A percentile compares a stretch with the other conserved stretches of the same genome.
These are phyloP conservation scores for Plagiodera versicolora DNA, from an alignment of 2,888 invertebrate genomes.

Conservation along the genomic window DNA sequence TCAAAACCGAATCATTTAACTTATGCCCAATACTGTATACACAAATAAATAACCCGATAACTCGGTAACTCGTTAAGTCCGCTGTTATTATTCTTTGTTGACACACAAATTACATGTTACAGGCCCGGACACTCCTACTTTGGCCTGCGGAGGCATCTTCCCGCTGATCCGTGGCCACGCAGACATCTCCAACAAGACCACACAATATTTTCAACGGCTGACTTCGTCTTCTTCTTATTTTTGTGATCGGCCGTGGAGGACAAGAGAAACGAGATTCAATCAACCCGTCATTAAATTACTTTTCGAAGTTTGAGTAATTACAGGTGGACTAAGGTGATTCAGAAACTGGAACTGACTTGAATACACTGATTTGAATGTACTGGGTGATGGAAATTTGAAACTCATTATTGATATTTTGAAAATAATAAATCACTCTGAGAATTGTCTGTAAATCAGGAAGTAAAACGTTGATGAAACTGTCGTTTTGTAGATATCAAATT, in stretches of 20 bases:
- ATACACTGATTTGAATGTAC: too few species aligned
- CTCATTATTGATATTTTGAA: too few species aligned
- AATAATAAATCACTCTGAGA: too few species aligned
- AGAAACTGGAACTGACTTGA: background rate
- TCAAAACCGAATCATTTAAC: background rate
- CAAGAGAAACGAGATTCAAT: slow-evolving; percentile 9
- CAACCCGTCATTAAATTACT: slow-evolving; percentile 4
- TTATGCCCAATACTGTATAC: slow-evolving; percentile 21
- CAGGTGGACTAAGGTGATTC: background rate
- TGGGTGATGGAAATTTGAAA: too few species aligned
- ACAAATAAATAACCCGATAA: slow-evolving; percentile 53
- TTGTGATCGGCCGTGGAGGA: slow-evolving; percentile 21
- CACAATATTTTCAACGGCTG: slow-evolving; percentile 27
- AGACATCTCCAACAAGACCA: slow-evolving; percentile 29
- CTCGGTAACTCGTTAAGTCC: slow-evolving; percentile 52
- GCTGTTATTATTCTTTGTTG: slow-evolving; percentile 55
- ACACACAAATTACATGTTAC: slow-evolving; percentile 55
- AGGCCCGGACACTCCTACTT: slow-evolving; percentile 43
- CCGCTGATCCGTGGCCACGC: slow-evolving; percentile 26
- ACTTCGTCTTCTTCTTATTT: background rate
- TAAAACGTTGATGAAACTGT: too few species aligned
- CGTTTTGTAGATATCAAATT: too few species aligned
- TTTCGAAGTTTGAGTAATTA: background rate
- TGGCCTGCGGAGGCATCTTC: slow-evolving; percentile 31
- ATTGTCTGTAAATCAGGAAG: too few species aligned